Evolutionary conservation across 1,140 invertebrate genomes (phyloP).

Genomic region (Phymorhynchus buccinoides): DNA sequence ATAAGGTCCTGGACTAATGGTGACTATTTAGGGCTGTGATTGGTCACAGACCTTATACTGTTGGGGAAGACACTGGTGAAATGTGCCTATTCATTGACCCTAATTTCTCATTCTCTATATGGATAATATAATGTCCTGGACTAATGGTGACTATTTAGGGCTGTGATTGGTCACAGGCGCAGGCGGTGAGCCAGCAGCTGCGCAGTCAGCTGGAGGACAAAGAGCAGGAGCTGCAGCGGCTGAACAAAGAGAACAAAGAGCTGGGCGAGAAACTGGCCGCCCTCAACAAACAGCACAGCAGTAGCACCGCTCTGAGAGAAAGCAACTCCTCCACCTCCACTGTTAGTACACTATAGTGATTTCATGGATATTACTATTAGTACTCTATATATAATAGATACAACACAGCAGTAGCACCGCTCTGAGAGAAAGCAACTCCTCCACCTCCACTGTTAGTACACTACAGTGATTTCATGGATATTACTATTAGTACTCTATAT

Average conservation of each 20-base stretch:
- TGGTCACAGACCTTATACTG: too few relatives aligned
- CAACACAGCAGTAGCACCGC: not conserved
- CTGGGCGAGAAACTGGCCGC: slow-evolving; percentile 25
- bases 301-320: not conserved
- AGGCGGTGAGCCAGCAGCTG: slow-evolving; percentile 31
- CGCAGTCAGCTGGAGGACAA: slow-evolving; percentile 32
- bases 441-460: not conserved
- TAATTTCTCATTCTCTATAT: too few relatives aligned
- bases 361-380: too few relatives aligned
- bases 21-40: too few relatives aligned
- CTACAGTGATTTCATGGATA: too few relatives aligned
- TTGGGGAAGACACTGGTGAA: too few relatives aligned
- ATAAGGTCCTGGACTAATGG: too few relatives aligned
- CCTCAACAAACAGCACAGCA: not conserved
- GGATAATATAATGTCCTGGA: too few relatives aligned
- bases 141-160: not conserved
- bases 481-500: too few relatives aligned
- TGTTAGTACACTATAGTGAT: not conserved
- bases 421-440: slow-evolving; percentile 1
- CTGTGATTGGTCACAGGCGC: slow-evolving; percentile 18
- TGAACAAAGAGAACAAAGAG: slow-evolving; percentile 39
- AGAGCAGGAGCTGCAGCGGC: slow-evolving; percentile 25
- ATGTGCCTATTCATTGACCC: too few relatives aligned
- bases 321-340: not conserved
- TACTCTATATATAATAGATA: too few relatives aligned